These are phyloP conservation scores for Naso thynnoides DNA, from an alignment of 2,797 vertebrate species.

Conservation along the genomic window DNA sequence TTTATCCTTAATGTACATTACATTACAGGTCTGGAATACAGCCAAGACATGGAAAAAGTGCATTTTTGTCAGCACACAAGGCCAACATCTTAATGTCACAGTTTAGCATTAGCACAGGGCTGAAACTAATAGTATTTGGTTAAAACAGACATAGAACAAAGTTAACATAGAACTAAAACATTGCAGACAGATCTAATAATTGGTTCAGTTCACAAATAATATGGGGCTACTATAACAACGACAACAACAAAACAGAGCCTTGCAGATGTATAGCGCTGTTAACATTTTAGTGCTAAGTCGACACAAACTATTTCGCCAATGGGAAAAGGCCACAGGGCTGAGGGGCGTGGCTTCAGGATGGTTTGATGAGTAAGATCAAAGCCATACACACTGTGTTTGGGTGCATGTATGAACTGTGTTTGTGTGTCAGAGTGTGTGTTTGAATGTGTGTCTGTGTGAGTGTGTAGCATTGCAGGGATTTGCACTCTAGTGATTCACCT, in stretches of 20 bases:
- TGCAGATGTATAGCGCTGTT: conserved; percentile 6
- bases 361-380: conserved; percentile 66
- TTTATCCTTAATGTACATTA: too few species aligned
- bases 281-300: not conserved
- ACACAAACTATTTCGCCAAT: conserved; percentile 43
- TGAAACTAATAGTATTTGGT: not conserved
- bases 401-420: conserved; percentile 34
- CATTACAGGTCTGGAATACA: not conserved
- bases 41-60: not conserved
- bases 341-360: conserved; percentile 64
- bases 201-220: not conserved
- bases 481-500: conserved; percentile 74
- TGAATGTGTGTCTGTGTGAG: conserved; percentile 25
- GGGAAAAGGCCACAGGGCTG: conserved; percentile 28
- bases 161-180: not conserved
- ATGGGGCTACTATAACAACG: not conserved
- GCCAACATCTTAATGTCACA: not conserved
- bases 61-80: too few species aligned
- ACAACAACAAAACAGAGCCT: conserved; percentile 2
- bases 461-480: conserved; percentile 75
- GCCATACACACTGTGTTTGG: conserved; percentile 76
- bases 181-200: not conserved
- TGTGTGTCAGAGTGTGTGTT: conserved; percentile 10
- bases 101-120: not conserved
- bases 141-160: not conserved